phyloP scores from a whole-genome alignment of 2,797 vertebrate species.

The Myoxocephalus aenaeus region DNA sequence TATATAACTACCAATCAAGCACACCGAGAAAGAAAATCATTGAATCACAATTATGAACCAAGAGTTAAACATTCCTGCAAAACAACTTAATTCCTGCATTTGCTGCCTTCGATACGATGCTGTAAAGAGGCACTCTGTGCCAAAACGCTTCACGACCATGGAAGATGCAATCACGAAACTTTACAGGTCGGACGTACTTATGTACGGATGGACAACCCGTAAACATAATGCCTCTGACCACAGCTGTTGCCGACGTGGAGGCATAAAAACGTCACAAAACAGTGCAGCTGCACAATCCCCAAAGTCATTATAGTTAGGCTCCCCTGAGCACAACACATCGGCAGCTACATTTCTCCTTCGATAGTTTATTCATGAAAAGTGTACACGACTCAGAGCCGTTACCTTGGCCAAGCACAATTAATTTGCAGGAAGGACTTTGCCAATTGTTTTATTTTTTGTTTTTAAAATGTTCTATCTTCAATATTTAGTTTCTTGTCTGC shows the following conservation, averaged over 20 bases:
- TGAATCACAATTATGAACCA: slow-evolving; percentile 11
- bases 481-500: neutral
- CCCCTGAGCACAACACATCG: neutral
- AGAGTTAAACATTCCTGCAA: neutral
- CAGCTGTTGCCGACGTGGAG: neutral
- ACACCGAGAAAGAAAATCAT: neutral
- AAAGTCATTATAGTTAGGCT: neutral
- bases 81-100: slow-evolving; percentile 22
- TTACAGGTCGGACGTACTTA: neutral
- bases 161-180: neutral
- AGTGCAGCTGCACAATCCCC: neutral
- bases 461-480: neutral
- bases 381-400: neutral
- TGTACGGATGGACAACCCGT: neutral
- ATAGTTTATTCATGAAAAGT: neutral
- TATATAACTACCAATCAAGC: neutral
- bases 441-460: neutral
- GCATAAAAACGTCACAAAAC: slow-evolving; percentile 8
- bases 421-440: neutral
- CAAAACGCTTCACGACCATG: neutral
- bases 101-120: neutral
- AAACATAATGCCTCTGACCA: neutral
- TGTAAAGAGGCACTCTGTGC: neutral
- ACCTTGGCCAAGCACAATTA: neutral
- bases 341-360: neutral